phyloP scores from a whole-genome alignment of 2,113 vertebrate species.

The Toxostoma redivivum region DNA sequence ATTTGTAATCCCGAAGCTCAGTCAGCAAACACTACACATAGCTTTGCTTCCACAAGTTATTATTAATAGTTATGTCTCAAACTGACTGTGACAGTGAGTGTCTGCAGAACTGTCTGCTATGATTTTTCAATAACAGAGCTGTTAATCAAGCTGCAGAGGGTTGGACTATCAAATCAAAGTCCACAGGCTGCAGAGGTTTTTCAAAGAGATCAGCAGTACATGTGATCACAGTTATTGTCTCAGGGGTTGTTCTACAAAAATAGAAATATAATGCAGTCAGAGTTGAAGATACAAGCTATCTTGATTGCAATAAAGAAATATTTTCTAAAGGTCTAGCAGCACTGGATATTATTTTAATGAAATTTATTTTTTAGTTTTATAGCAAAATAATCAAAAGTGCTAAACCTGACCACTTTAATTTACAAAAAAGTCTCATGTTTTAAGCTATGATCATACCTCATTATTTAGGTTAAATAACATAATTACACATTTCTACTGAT shows the following conservation, averaged over 20 bases:
- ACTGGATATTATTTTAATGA: constrained; percentile 74
- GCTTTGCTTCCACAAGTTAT: not conserved
- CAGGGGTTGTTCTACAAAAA: not conserved
- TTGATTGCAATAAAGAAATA: not conserved
- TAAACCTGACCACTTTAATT: constrained; percentile 64
- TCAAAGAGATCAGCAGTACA: not conserved
- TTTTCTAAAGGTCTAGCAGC: constrained; percentile 68
- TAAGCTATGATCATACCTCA: constrained; percentile 41
- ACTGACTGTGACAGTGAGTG: not conserved
- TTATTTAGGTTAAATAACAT: constrained; percentile 54
- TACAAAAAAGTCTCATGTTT: constrained; percentile 42
- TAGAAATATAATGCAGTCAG: not conserved
- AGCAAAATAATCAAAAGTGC: constrained; percentile 77
- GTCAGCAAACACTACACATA: not conserved
- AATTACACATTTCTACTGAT: constrained; percentile 56
- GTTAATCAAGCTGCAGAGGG: not conserved
- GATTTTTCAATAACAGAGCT: not conserved
- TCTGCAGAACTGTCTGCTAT: not conserved
- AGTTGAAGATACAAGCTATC: not conserved
- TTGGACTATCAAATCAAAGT: not conserved
- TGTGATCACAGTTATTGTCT: not conserved
- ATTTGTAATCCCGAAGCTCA: not conserved
- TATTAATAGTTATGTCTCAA: not conserved
- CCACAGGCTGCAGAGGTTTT: not conserved
- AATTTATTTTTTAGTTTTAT: constrained; percentile 68